These are phyloP conservation scores for Drosophila fuyamai DNA, from an alignment of 1,140 invertebrate species.

Conservation along the genomic window DNA sequence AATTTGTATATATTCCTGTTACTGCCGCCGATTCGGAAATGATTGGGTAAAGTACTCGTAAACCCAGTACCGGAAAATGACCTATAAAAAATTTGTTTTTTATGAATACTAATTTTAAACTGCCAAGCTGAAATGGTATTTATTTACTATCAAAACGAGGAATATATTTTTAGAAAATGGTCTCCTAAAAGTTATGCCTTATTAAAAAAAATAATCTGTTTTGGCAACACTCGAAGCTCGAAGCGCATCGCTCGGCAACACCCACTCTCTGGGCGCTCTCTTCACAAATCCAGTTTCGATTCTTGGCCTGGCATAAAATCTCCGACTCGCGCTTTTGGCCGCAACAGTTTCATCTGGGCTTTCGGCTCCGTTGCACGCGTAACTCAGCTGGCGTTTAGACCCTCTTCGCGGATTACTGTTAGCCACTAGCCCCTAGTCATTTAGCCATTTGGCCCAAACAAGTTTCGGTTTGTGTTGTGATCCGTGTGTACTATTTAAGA, in stretches of 20 bases:
- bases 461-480: constrained; percentile 66
- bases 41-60: too few species aligned
- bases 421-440: constrained; percentile 7
- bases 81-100: too few species aligned
- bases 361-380: constrained; percentile 69
- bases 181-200: not conserved
- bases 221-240: constrained; percentile 15
- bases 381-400: constrained; percentile 13
- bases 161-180: not conserved
- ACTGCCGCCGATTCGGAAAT: too few species aligned
- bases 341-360: constrained; percentile 77
- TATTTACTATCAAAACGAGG: too few species aligned
- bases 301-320: constrained; percentile 79
- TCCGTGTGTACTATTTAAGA: constrained; percentile 66
- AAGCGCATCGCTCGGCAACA: constrained; percentile 13
- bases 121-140: too few species aligned
- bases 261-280: constrained; percentile 31
- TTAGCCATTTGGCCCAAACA: constrained; percentile 38
- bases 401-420: constrained; percentile 30
- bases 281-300: constrained; percentile 55
- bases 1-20: too few species aligned
- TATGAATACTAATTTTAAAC: too few species aligned
- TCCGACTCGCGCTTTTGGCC: constrained; percentile 65
- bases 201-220: not conserved
- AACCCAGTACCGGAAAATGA: too few species aligned